Conservation (phyloP, 2,888 invertebrate species). For the Folsomia candida region DNA sequence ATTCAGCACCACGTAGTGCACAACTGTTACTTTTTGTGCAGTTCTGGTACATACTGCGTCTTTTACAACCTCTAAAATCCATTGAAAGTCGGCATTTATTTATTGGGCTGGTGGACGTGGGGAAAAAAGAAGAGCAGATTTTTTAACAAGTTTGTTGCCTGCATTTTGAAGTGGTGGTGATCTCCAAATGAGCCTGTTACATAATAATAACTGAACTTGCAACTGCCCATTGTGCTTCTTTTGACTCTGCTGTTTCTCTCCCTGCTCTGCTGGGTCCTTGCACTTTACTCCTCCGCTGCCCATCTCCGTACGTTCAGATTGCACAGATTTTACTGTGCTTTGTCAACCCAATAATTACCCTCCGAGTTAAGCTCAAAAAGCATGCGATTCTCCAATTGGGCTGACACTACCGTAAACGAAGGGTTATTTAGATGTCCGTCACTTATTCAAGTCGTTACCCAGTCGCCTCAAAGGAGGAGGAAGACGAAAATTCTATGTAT, state of each 20-base stretch:
- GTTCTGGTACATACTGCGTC: no score
- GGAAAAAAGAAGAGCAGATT: background rate
- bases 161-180: background rate
- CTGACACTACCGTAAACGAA: background rate
- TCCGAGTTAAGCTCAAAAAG: background rate
- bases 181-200: background rate
- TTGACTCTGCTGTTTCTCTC: background rate
- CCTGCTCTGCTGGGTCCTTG: background rate
- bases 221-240: background rate
- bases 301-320: background rate
- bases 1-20: no score
- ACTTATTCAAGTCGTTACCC: background rate
- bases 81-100: background rate
- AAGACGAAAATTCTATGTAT: no score
- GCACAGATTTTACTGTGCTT: background rate
- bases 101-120: background rate
- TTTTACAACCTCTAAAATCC: background rate
- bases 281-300: background rate
- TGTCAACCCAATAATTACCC: background rate
- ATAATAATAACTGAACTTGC: background rate
- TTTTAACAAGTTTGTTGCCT: background rate
- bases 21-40: background rate
- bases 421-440: constrained; percentile 19
- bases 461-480: no score
- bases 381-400: background rate